These are phyloP conservation scores for Tragulus kanchil DNA, from an alignment of 2,113 vertebrate genomes.

Conservation along the genomic window DNA sequence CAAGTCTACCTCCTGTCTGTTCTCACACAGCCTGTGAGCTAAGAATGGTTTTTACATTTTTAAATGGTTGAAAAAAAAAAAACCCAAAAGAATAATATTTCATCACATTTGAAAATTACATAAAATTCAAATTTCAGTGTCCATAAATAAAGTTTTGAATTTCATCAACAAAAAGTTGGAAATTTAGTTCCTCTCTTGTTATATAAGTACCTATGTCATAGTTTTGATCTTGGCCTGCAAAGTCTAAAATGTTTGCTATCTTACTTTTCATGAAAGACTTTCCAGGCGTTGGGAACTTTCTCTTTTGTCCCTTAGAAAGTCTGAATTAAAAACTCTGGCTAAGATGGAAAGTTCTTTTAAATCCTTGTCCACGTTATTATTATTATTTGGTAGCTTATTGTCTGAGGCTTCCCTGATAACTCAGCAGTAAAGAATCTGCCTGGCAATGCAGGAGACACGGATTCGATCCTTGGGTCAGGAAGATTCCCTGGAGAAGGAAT, in stretches of 20 bases:
- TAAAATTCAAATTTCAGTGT: background rate
- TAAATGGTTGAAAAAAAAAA: background rate
- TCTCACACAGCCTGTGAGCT: background rate
- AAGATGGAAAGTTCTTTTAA: background rate
- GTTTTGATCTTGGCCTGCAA: background rate
- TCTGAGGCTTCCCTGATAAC: background rate
- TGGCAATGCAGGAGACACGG: background rate
- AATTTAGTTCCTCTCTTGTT: background rate
- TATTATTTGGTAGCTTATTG: background rate
- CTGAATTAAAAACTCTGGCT: background rate
- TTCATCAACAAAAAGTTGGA: background rate
- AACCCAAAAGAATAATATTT: background rate
- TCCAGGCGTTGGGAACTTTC: background rate
- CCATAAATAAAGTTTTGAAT: background rate
- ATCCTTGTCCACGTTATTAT: background rate
- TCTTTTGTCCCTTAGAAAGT: background rate
- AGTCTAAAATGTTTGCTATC: background rate
- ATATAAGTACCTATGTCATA: no score
- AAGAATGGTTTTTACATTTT: background rate
- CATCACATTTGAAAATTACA: background rate
- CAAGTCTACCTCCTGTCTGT: background rate
- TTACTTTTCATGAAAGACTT: background rate
- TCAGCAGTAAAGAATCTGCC: background rate
- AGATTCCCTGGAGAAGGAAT: background rate
- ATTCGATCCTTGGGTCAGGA: background rate